A percentile compares a stretch with the other conserved stretches of the same genome.
Conservation (phyloP, 1,140 invertebrate species). For the Brachionus rotundiformis region DNA sequence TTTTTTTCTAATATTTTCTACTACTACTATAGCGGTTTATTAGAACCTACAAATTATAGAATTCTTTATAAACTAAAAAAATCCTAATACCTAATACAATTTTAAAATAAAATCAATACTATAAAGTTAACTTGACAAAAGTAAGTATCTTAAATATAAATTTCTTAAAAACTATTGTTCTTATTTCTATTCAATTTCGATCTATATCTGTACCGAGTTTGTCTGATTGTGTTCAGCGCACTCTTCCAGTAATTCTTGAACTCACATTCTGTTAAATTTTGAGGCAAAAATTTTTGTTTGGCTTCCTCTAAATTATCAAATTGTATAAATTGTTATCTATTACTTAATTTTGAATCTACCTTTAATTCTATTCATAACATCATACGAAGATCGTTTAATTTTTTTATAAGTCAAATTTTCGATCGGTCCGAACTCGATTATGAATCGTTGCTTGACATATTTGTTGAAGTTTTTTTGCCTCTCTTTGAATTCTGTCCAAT, state of each 20-base stretch:
- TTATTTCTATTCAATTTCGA: slow-evolving; percentile 16
- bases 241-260: slow-evolving; percentile 48
- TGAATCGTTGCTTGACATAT: slow-evolving; percentile 41
- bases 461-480: slow-evolving; percentile 45
- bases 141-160: not conserved
- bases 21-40: slow-evolving; percentile 7
- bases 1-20: not conserved
- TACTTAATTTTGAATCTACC: not conserved
- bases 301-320: slow-evolving; percentile 18
- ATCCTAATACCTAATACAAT: slow-evolving; percentile 23
- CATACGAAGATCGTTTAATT: slow-evolving; percentile 18
- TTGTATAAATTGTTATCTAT: not conserved
- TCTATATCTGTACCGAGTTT: slow-evolving; percentile 35
- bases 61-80: slow-evolving; percentile 42
- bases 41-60: slow-evolving; percentile 39
- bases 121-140: not conserved
- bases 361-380: slow-evolving; percentile 39
- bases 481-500: slow-evolving; percentile 28
- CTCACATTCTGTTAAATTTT: slow-evolving; percentile 20
- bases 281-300: slow-evolving; percentile 24
- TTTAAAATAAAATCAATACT: slow-evolving; percentile 38
- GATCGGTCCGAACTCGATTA: slow-evolving; percentile 26
- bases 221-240: slow-evolving; percentile 38
- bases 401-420: slow-evolving; percentile 46
- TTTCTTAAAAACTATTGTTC: not conserved